phyloP scores from a whole-genome alignment of 2,797 vertebrate genomes.

The Hippoglossus hippoglossus region DNA sequence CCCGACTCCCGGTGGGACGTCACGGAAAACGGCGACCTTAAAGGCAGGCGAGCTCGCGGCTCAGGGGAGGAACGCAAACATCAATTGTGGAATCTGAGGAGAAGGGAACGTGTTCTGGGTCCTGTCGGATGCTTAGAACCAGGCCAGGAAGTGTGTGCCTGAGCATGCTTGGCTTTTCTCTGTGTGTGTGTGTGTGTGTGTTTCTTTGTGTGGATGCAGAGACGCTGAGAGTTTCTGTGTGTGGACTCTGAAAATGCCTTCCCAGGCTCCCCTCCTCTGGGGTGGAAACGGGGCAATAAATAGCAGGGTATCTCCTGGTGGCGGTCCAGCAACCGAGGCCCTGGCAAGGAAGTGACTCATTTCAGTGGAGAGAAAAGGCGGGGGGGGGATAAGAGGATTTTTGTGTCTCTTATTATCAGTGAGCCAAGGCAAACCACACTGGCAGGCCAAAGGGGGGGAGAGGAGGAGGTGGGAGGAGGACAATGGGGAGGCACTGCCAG shows the following conservation, averaged over 20 bases:
- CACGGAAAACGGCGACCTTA: slow-evolving; percentile 74
- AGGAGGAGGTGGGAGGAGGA: slow-evolving; percentile 37
- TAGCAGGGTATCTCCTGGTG: slow-evolving; percentile 86
- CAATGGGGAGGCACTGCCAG: slow-evolving; percentile 31
- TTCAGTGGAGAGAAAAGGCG: slow-evolving; percentile 76
- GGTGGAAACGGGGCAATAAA: slow-evolving; percentile 87
- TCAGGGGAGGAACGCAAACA: slow-evolving; percentile 71
- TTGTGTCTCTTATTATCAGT: slow-evolving; percentile 90
- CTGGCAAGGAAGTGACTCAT: slow-evolving; percentile 85
- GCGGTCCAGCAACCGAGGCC: slow-evolving; percentile 80
- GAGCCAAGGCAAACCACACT: slow-evolving; percentile 88
- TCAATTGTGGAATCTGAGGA: slow-evolving; percentile 80
- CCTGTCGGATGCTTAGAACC: slow-evolving; percentile 82
- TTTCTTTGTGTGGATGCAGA: slow-evolving; percentile 35
- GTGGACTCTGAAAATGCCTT: slow-evolving; percentile 64
- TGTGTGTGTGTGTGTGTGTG: slow-evolving; percentile 30
- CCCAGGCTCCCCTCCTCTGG: slow-evolving; percentile 79
- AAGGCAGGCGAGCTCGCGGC: slow-evolving; percentile 65
- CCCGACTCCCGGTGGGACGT: slow-evolving; percentile 63
- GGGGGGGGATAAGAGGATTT: slow-evolving; percentile 79
- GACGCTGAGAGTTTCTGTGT: slow-evolving; percentile 28
- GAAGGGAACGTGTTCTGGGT: slow-evolving; percentile 70
- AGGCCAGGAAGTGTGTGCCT: slow-evolving; percentile 69
- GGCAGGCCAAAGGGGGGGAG: slow-evolving; percentile 67
- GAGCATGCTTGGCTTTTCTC: slow-evolving; percentile 23